Conservation (phyloP, 2,888 invertebrate species). For the Vandiemenella viatica region DNA sequence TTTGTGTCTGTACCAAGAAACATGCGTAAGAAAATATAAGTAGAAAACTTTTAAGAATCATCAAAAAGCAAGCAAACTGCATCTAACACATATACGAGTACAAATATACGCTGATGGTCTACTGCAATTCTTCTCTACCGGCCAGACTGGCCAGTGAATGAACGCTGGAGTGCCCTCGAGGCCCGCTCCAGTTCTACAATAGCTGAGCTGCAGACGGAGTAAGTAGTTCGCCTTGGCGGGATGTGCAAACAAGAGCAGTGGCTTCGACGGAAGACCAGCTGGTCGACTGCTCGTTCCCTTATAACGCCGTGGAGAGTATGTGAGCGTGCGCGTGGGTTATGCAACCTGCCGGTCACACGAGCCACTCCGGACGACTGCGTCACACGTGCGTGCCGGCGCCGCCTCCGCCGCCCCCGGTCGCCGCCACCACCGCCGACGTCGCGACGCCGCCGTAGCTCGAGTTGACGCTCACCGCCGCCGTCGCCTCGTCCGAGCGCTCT, state of each 20-base stretch:
- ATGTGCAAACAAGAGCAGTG: neutral
- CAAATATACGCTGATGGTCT: neutral
- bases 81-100: too few relatives aligned
- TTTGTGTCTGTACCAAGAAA: too few relatives aligned
- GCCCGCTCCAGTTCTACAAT: neutral
- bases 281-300: neutral
- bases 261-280: neutral
- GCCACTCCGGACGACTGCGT: slow-evolving; percentile 25
- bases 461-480: slow-evolving; percentile 28
- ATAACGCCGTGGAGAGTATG: too few relatives aligned
- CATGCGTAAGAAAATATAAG: too few relatives aligned
- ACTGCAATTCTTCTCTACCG: neutral
- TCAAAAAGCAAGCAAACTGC: too few relatives aligned
- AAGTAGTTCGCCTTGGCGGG: neutral
- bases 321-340: too few relatives aligned
- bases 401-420: too few relatives aligned
- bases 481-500: slow-evolving; percentile 25
- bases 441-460: slow-evolving; percentile 31
- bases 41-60: too few relatives aligned
- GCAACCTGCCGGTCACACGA: slow-evolving; percentile 5
- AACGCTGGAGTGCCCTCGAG: neutral
- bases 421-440: too few relatives aligned
- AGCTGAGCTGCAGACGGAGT: too few relatives aligned
- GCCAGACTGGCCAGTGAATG: too few relatives aligned
- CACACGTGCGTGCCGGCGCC: slow-evolving; percentile 37